A percentile compares a stretch with the other conserved stretches of the same genome.
Conservation (phyloP, 1,140 invertebrate genomes). For the Dendroctonus valens region DNA sequence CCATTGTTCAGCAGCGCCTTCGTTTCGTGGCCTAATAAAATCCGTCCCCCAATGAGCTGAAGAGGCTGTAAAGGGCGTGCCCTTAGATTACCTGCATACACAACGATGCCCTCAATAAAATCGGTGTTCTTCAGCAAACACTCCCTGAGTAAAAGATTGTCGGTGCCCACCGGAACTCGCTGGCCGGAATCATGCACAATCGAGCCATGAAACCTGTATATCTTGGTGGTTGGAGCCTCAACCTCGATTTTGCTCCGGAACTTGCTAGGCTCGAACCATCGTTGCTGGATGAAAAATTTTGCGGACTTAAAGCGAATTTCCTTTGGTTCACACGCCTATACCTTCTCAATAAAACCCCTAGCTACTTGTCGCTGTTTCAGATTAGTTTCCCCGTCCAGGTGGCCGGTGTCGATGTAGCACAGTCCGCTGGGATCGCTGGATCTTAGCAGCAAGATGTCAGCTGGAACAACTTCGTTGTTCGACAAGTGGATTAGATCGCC, state of each 20-base stretch:
- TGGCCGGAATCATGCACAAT: constrained; percentile 79
- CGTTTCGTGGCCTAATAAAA: constrained; percentile 80
- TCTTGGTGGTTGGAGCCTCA: constrained; percentile 91
- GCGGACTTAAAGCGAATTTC: not conserved
- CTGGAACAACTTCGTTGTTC: constrained; percentile 95
- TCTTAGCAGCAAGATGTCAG: constrained; percentile 87
- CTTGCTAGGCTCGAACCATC: constrained; percentile 73
- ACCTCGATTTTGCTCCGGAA: constrained; percentile 86
- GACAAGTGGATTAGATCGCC: constrained; percentile 95
- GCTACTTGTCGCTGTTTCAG: constrained; percentile 91
- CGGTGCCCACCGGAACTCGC: constrained; percentile 82
- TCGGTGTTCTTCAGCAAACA: constrained; percentile 93
- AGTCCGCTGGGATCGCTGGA: constrained; percentile 91
- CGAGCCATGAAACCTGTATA: constrained; percentile 91
- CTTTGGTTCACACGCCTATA: constrained; percentile 35
- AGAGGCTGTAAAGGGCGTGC: no score
- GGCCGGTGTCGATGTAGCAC: constrained; percentile 97
- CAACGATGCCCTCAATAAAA: constrained; percentile 93
- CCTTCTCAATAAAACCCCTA: constrained; percentile 65
- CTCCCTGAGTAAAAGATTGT: constrained; percentile 91
- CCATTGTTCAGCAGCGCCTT: constrained; percentile 98
- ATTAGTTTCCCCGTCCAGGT: constrained; percentile 99
- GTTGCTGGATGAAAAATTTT: constrained; percentile 51
- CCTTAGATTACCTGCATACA: constrained; percentile 78
- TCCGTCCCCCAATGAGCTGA: not conserved